Evolutionary conservation across 2,888 invertebrate genomes (phyloP).

Genomic region (Nephrotoma flavescens): DNA sequence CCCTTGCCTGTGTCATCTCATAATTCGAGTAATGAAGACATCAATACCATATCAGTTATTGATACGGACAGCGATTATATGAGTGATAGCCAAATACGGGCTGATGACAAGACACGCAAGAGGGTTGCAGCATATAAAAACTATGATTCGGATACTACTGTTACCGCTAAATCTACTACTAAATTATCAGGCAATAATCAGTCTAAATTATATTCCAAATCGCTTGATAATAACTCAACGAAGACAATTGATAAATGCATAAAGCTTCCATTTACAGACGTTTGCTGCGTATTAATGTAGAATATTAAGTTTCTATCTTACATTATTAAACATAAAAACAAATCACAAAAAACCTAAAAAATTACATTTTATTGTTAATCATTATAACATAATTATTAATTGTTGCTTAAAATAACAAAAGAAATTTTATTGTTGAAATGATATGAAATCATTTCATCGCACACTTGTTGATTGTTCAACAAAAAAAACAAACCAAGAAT

Average conservation of each 20-base stretch:
- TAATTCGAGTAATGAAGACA: constrained; percentile 19
- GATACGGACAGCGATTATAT: constrained; percentile 11
- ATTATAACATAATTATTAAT: not conserved
- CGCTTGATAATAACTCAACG: constrained; percentile 6
- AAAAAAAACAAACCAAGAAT: not conserved
- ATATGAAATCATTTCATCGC: not conserved
- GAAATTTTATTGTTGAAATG: not conserved
- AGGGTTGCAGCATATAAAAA: constrained; percentile 12
- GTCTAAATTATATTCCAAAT: not conserved
- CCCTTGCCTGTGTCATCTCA: constrained; percentile 38
- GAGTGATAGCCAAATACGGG: constrained; percentile 10
- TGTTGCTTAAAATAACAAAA: constrained; percentile 1
- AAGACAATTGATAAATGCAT: constrained; percentile 9
- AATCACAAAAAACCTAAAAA: not conserved
- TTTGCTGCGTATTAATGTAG: constrained; percentile 16
- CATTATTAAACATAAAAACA: not conserved
- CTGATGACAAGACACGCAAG: constrained; percentile 13
- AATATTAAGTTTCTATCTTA: constrained; percentile 2
- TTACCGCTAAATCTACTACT: not conserved
- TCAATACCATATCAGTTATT: constrained; percentile 1
- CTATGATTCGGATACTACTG: not conserved
- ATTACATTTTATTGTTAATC: not conserved
- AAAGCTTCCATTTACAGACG: constrained; percentile 13
- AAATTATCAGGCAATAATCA: not conserved
- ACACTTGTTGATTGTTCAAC: not conserved